Conservation (phyloP, 2,888 invertebrate genomes). For the Pteria penguin region DNA sequence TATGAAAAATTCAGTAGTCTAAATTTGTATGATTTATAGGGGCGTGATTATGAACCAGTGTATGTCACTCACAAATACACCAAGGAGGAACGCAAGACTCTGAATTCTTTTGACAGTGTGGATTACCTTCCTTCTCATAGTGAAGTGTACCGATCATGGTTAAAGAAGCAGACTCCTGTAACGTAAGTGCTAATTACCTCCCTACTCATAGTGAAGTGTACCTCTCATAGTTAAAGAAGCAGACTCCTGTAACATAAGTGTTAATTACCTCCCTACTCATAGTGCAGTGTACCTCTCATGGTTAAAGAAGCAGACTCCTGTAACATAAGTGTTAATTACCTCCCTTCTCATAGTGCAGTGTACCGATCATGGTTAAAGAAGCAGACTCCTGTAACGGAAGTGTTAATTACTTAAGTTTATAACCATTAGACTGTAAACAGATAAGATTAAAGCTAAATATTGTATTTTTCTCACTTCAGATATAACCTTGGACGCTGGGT, state of each 20-base stretch:
- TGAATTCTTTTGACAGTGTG: slow-evolving; percentile 78
- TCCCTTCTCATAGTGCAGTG: slow-evolving; percentile 79
- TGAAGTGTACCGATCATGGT: slow-evolving; percentile 78
- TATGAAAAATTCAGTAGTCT: too few relatives aligned
- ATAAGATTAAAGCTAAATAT: background rate
- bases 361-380: slow-evolving; percentile 78
- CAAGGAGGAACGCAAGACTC: slow-evolving; percentile 75
- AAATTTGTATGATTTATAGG: too few relatives aligned
- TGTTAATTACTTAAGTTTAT: slow-evolving; percentile 71
- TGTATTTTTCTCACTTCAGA: slow-evolving; percentile 42
- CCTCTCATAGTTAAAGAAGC: slow-evolving; percentile 76
- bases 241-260: slow-evolving; percentile 74
- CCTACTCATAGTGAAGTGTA: slow-evolving; percentile 79
- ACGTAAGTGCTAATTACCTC: slow-evolving; percentile 73
- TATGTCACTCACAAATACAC: slow-evolving; percentile 79
- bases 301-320: slow-evolving; percentile 72
- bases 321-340: slow-evolving; percentile 75
- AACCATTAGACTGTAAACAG: background rate
- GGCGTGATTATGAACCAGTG: slow-evolving; percentile 79
- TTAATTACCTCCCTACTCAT: slow-evolving; percentile 79
- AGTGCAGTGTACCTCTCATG: slow-evolving; percentile 78
- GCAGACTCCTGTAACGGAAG: slow-evolving; percentile 70
- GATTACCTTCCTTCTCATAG: slow-evolving; percentile 80
- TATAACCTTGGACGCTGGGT: slow-evolving; percentile 77
- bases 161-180: slow-evolving; percentile 69